Evolutionary conservation across 2,113 vertebrate genomes (phyloP).

Genomic region (Malurus elegans): DNA sequence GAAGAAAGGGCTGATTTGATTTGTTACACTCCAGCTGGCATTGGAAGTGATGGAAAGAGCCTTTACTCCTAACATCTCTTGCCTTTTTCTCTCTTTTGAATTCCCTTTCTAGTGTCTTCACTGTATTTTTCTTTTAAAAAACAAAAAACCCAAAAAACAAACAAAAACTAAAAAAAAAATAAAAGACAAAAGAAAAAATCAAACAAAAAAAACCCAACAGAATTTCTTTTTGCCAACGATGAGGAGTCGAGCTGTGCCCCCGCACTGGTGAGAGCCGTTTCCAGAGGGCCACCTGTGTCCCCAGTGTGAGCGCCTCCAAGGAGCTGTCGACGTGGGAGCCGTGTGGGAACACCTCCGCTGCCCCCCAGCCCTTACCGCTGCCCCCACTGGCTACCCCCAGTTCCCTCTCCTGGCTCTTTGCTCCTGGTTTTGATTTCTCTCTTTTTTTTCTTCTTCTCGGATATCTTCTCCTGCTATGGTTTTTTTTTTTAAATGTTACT

Average conservation of each 20-base stretch:
- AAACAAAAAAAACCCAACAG: neutral
- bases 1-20: neutral
- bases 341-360: neutral
- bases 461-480: neutral
- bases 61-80: slow-evolving; percentile 12
- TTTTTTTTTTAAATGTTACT: neutral
- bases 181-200: neutral
- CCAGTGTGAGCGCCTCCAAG: neutral
- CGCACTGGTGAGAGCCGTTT: neutral
- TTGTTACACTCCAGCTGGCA: neutral
- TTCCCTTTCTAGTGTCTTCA: slow-evolving; percentile 76
- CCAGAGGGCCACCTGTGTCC: neutral
- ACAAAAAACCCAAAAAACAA: slow-evolving; percentile 55
- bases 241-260: slow-evolving; percentile 63
- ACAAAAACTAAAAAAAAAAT: slow-evolving; percentile 14
- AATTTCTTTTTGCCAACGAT: slow-evolving; percentile 61
- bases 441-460: neutral
- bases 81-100: neutral
- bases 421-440: slow-evolving; percentile 3
- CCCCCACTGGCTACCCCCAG: slow-evolving; percentile 18
- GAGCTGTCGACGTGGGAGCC: slow-evolving; percentile 2
- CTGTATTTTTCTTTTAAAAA: slow-evolving; percentile 82
- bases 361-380: neutral
- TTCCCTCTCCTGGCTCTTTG: slow-evolving; percentile 27
- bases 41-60: neutral